Base-by-base conservation (phyloP, 2,797 vertebrate genomes). In the Hydrocynus forskahlii region DNA sequence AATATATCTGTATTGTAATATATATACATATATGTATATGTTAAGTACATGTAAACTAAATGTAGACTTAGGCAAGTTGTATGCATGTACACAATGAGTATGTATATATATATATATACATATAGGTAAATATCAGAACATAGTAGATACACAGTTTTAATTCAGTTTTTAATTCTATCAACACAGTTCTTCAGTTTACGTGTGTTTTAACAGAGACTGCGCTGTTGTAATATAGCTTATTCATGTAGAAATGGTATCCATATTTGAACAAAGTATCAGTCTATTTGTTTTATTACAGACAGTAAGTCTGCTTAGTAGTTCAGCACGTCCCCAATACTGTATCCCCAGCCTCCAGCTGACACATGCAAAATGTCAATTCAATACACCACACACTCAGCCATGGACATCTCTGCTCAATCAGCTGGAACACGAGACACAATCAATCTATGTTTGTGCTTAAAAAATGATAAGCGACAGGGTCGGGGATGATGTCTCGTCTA, bases 391-490 rank as follows among this genome's bases (percentile, higher is more conserved):
- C 35, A 66, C 48, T 68, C 73, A 78, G 82, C 74, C 84, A 87
- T 80, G 84, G 55, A 84, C 81, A 84, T 81, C 78, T 57, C 35
- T 82, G 83, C 88, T 91, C 87, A 86, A 87, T 91, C 25, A 74
- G 78, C 77, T 78, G 59, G 62, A 79, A 79, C 85, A 84, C 43
- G 14, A 83, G 77, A 86, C 80, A 73, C 75, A 67, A 84, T 86
- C 85, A 80, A 85, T 85, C 59, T 67, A 55, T 70, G 54, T 67
- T 70, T 79, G 73, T 60, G 23, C 76, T 55, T 57, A 69, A 74
- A 79, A 0, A 7, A 7, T 55, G 54, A 57, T 80, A 71, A 78
- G 72, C 79, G 54, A 79, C 60, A 71, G 69, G 55, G 72, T 40
- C 75, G 55, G 60, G 69, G 75, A 55, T 57, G 43, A 45, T 40